Conservation (phyloP, 2,797 vertebrate genomes). For the Ambastaia sidthimunki region DNA sequence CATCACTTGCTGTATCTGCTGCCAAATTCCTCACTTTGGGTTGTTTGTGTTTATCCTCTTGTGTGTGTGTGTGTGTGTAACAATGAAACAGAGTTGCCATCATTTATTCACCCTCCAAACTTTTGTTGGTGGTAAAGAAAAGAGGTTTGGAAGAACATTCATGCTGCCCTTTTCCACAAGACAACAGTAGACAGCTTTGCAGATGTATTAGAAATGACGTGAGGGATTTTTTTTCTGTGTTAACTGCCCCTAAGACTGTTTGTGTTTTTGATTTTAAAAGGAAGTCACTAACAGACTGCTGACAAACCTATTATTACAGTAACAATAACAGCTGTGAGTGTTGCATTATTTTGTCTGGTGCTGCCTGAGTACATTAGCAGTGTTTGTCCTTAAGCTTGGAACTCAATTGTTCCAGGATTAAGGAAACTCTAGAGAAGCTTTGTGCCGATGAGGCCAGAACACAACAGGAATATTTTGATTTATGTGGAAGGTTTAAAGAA, state of each 20-base stretch:
- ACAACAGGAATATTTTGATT: conserved; percentile 34
- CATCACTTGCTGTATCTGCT: too few species aligned
- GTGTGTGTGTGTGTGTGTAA: too few species aligned
- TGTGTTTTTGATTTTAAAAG: neutral
- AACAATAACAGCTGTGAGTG: conserved; percentile 8
- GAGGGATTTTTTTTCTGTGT: neutral
- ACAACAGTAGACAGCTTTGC: neutral
- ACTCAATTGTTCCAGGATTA: conserved; percentile 15
- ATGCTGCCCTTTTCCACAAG: neutral
- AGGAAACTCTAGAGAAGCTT: conserved; percentile 41
- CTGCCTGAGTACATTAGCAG: conserved; percentile 15
- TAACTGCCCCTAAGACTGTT: neutral
- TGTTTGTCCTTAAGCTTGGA: conserved; percentile 39
- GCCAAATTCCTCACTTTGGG: too few species aligned
- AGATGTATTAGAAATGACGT: neutral
- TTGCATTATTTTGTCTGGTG: neutral
- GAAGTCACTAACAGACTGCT: neutral
- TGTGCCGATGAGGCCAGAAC: conserved; percentile 8
- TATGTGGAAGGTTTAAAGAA: conserved; percentile 50
- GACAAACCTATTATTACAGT: neutral
- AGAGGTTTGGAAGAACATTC: neutral
- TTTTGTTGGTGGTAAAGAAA: too few species aligned
- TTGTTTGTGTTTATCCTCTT: too few species aligned
- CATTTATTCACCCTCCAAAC: too few species aligned
- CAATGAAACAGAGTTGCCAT: too few species aligned